phyloP scores from a whole-genome alignment of 2,888 invertebrate species.

The Panopea generosa region DNA sequence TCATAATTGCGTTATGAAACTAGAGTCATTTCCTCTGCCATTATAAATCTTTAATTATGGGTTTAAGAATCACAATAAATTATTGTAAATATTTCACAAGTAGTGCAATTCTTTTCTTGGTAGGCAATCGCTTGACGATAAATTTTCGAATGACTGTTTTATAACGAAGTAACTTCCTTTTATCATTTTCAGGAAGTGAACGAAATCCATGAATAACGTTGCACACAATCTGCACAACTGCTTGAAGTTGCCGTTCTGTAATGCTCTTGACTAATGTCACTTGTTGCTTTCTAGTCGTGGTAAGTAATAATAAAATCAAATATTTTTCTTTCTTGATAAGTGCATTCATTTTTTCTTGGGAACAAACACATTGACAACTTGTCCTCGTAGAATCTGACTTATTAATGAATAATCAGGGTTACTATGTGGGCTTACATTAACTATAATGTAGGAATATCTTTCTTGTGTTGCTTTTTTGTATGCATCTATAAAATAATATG shows the following conservation, averaged over 20 bases:
- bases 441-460: slow-evolving; percentile 21
- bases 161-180: slow-evolving; percentile 20
- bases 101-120: slow-evolving; percentile 8
- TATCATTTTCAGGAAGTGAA: slow-evolving; percentile 5
- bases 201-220: too few species aligned
- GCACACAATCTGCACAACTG: too few species aligned
- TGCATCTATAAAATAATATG: slow-evolving; percentile 22
- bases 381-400: slow-evolving; percentile 28
- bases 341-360: slow-evolving; percentile 36
- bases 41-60: slow-evolving; percentile 36
- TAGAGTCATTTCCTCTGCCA: slow-evolving; percentile 18
- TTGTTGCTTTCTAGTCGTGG: slow-evolving; percentile 23
- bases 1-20: slow-evolving; percentile 19
- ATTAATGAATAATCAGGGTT: too few species aligned
- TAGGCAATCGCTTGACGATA: slow-evolving; percentile 7
- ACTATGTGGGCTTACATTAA: slow-evolving; percentile 32
- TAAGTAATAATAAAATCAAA: slow-evolving; percentile 15
- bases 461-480: slow-evolving; percentile 23
- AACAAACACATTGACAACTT: slow-evolving; percentile 25
- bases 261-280: slow-evolving; percentile 15
- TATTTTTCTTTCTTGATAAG: slow-evolving; percentile 29
- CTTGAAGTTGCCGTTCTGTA: too few species aligned
- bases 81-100: slow-evolving; percentile 15
- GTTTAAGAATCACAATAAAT: neutral
- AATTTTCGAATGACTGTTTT: slow-evolving; percentile 22